Evolutionary conservation across 1,140 invertebrate species (phyloP), one percentile per base, ranked within the genome.

Genomic region (Drosophila arawakana): DNA sequence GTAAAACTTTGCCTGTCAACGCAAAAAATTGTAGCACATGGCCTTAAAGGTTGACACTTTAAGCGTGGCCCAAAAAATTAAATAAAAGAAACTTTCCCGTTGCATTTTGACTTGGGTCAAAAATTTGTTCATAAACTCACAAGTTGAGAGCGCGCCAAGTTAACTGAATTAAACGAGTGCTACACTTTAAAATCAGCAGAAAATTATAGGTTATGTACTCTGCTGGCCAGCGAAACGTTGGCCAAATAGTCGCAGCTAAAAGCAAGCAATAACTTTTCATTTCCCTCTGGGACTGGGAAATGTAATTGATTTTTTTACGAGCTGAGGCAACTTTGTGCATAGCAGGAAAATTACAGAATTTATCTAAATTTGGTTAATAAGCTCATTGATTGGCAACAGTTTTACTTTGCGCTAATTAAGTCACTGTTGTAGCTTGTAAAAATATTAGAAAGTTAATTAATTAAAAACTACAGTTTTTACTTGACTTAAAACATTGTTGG

Each of bases 251-350:
- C 57, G 65, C 61, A 57, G 73, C 74, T 84, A 71, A 83, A 72
- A 88, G 74, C 80, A 60, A 74, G 79, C 79, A 71, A 80, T 80
- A 88, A 86, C 76, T 86, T 86, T 71, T 88, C 79, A 88, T 86
- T 86, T 86, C 54, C 81, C 41, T 9, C 50, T 73, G 60, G 62
- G 30, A 73, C 50, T 46, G 63, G 50, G 63, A 58, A 78, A 55
- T 76, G 60, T 84, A 83, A 83, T 84, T 83, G 77, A 83, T 81
- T 76, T 80, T 78, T 79, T 80, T 84, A 66, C 57, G 75, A 71
- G 62, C 44, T 44, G 37, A 34, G 30, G 34, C 41, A 46, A 54
- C 43, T 46, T 66, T 63, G 21, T 50, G 13, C 25, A 30, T 13
- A 30, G 21, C 21, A 13, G 8, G n/a, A 43, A 25, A 63, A 41